A percentile compares a stretch with the other conserved stretches of the same genome.
Evolutionary conservation across 2,888 invertebrate species (phyloP).

Genomic region (Amblyjoppa proteus): DNA sequence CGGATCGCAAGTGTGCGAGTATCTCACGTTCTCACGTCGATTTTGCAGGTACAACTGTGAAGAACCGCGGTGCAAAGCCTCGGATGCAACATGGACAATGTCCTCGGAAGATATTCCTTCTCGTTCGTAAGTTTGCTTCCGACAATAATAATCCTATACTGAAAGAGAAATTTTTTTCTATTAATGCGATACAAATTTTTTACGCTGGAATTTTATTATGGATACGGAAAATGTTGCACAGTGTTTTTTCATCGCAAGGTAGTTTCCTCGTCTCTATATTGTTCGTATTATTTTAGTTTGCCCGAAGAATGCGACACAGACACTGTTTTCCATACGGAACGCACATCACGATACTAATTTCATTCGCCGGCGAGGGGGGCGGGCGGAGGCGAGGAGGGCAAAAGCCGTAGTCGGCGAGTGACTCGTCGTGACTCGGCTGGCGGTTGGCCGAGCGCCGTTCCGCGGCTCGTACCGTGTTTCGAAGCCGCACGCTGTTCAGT

Average conservation of each 20-base stretch:
- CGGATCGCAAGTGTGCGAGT: slow-evolving; percentile 11
- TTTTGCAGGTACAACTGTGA: slow-evolving; percentile 25
- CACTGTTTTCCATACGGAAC: slow-evolving; percentile 14
- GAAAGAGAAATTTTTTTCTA: neutral
- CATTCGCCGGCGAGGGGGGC: neutral
- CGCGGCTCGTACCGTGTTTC: slow-evolving; percentile 61
- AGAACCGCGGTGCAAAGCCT: neutral
- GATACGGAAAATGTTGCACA: neutral
- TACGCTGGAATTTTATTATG: too few relatives aligned
- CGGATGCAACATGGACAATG: neutral
- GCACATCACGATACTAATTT: slow-evolving; percentile 26
- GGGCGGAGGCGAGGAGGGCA: slow-evolving; percentile 3
- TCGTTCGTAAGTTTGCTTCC: neutral
- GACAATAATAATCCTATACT: neutral
- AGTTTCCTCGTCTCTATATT: neutral
- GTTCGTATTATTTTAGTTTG: neutral
- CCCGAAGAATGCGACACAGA: neutral
- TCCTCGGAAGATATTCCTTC: neutral
- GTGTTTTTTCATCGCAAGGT: neutral
- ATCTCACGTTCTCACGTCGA: slow-evolving; percentile 11
- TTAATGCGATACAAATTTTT: neutral
- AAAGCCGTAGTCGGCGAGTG: slow-evolving; percentile 26
- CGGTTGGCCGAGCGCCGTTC: slow-evolving; percentile 34
- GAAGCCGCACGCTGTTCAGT: slow-evolving; percentile 65
- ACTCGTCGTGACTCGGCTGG: slow-evolving; percentile 18